A percentile compares a stretch with the other conserved stretches of the same genome.
Conservation (phyloP, 2,888 invertebrate species). For the Rhimphoctona megacephalus region DNA sequence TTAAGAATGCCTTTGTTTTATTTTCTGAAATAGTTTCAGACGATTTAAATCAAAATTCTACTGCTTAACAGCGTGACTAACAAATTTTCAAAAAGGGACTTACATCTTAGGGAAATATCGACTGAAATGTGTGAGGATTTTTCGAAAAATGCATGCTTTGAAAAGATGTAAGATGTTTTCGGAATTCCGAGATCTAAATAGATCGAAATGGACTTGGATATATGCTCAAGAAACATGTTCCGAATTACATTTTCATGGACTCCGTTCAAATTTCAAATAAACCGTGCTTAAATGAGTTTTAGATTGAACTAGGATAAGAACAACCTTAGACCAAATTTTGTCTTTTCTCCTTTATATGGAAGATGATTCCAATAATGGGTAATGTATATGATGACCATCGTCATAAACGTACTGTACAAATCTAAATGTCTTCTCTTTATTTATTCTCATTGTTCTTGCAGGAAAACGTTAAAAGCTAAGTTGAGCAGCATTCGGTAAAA, state of each 20-base stretch:
- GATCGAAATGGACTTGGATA: no score
- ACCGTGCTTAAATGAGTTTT: slow-evolving; percentile 14
- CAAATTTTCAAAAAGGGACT: background rate
- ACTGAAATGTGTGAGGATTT: background rate
- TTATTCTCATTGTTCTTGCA: slow-evolving; percentile 9
- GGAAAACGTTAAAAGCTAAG: slow-evolving; percentile 11
- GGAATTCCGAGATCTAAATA: background rate
- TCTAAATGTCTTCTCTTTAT: slow-evolving; percentile 28
- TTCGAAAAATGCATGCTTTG: background rate
- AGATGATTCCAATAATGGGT: slow-evolving; percentile 13
- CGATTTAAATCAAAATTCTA: background rate
- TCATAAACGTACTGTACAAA: slow-evolving; percentile 17
- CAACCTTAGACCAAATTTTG: slow-evolving; percentile 5
- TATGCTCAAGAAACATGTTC: no score
- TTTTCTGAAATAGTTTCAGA: background rate
- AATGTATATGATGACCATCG: background rate
- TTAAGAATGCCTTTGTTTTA: background rate
- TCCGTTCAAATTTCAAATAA: background rate
- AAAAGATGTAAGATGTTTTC: background rate
- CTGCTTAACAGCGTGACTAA: background rate
- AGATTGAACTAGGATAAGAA: slow-evolving; percentile 21
- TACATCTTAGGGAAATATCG: background rate
- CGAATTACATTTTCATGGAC: background rate
- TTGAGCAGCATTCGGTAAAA: slow-evolving; percentile 39
- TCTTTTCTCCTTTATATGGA: background rate